Evolutionary conservation across 2,113 vertebrate genomes (phyloP).

Genomic region (Prochilodus magdalenae): DNA sequence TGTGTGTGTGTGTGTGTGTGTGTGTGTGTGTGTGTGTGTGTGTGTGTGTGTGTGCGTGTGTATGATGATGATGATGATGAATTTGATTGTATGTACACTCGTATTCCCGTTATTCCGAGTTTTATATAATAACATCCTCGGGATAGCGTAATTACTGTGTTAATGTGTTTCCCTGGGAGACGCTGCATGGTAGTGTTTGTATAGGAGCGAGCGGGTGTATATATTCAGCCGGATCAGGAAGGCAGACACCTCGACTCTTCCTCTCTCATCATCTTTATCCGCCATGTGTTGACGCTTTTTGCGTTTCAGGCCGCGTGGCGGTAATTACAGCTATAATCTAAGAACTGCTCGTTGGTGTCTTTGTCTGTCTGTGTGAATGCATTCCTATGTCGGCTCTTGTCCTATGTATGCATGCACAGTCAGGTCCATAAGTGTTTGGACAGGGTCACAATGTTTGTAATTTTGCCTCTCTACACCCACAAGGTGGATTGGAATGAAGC

Average conservation of each 20-base stretch:
- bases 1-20: background rate
- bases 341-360: conserved; percentile 1
- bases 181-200: background rate
- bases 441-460: too few relatives aligned
- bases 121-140: too few relatives aligned
- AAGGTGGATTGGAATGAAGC: too few relatives aligned
- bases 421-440: too few relatives aligned
- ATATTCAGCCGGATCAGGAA: background rate
- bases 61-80: background rate
- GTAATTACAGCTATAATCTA: conserved; percentile 3
- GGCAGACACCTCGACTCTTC: background rate
- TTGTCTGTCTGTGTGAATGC: background rate
- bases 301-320: conserved; percentile 17
- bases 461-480: too few relatives aligned
- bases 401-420: background rate
- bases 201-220: background rate
- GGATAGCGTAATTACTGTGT: too few relatives aligned
- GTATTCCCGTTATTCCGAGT: too few relatives aligned
- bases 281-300: conserved; percentile 1
- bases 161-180: too few relatives aligned
- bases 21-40: background rate
- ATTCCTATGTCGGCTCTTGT: background rate
- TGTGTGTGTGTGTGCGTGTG: background rate
- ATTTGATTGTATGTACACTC: too few relatives aligned
- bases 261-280: conserved; percentile 20